These are phyloP conservation scores for Neomorphus geoffroyi DNA, from an alignment of 2,797 vertebrate genomes.

Conservation along the genomic window DNA sequence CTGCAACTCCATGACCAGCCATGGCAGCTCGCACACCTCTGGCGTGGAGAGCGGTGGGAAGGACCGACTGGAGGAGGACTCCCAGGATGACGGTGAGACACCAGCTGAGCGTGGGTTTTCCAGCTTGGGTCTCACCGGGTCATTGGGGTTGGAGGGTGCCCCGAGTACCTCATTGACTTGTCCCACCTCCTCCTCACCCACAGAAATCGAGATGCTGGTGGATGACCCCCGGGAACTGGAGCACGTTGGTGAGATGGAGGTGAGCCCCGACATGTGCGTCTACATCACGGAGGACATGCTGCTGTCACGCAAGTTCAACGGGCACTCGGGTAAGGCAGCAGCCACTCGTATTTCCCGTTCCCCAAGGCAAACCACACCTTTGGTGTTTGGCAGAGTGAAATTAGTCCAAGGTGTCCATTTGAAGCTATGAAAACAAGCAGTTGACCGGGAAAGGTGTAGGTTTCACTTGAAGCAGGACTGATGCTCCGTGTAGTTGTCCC, in stretches of 20 bases:
- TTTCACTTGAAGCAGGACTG: not conserved
- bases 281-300: conserved; percentile 99
- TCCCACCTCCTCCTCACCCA: not conserved
- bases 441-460: too few species aligned
- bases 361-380: not conserved
- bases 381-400: rapidly evolving
- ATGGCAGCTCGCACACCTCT: conserved; percentile 95
- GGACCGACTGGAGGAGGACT: conserved; percentile 91
- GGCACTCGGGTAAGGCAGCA: conserved; percentile 85
- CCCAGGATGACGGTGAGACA: conserved; percentile 85
- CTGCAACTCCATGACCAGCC: conserved; percentile 94
- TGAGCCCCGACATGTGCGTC: conserved; percentile 93
- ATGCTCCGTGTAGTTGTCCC: rapidly evolving
- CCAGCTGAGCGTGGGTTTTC: rapidly evolving
- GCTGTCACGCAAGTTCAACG: conserved; percentile 87
- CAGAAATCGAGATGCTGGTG: conserved; percentile 99
- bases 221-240: conserved; percentile 97
- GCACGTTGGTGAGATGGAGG: conserved; percentile 88
- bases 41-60: conserved; percentile 94
- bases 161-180: not conserved
- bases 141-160: rapidly evolving
- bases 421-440: not conserved
- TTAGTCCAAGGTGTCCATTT: rapidly evolving
- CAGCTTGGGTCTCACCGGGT: rapidly evolving
- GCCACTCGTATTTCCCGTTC: not conserved